phyloP scores from a whole-genome alignment of 2,888 invertebrate species.

The Lamproptera curius region DNA sequence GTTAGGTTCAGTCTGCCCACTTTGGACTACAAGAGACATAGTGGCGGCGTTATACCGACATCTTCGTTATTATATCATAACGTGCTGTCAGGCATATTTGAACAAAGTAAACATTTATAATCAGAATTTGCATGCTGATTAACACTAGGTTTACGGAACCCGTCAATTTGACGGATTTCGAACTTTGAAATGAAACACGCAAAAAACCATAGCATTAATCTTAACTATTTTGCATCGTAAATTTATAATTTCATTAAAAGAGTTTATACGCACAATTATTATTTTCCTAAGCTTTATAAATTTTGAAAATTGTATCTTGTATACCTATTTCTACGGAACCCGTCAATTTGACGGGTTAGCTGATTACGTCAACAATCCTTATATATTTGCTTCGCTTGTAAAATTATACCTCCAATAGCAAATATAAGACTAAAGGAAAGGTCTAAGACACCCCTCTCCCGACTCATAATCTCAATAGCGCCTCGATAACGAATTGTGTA shows the following conservation, averaged over 20 bases:
- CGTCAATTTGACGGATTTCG: constrained; percentile 1
- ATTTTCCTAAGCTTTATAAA: not conserved
- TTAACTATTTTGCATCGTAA: constrained; percentile 1
- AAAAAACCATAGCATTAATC: constrained; percentile 1
- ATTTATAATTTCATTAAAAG: constrained; percentile 1
- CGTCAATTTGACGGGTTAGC: constrained; percentile 3
- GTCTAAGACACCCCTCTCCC: not conserved
- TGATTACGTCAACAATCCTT: constrained; percentile 3
- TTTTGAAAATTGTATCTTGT: not conserved
- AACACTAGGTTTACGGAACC: constrained; percentile 1
- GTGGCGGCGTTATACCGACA: too few relatives aligned
- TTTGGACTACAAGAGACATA: too few relatives aligned
- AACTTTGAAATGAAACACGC: constrained; percentile 1
- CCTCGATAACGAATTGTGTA: constrained; percentile 1
- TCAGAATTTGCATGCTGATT: not conserved
- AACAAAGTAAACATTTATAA: not conserved
- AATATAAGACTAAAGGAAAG: constrained; percentile 1
- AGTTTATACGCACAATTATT: constrained; percentile 1
- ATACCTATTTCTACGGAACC: constrained; percentile 1
- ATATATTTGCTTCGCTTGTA: constrained; percentile 4
- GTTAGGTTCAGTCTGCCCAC: too few relatives aligned
- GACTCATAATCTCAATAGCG: not conserved
- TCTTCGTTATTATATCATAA: too few relatives aligned
- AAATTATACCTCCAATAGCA: too few relatives aligned
- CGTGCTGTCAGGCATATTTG: too few relatives aligned